Percentiles rank a stretch among this genome's conserved stretches.
Conservation (phyloP, 2,797 vertebrate genomes). For the Perodicticus potto region DNA sequence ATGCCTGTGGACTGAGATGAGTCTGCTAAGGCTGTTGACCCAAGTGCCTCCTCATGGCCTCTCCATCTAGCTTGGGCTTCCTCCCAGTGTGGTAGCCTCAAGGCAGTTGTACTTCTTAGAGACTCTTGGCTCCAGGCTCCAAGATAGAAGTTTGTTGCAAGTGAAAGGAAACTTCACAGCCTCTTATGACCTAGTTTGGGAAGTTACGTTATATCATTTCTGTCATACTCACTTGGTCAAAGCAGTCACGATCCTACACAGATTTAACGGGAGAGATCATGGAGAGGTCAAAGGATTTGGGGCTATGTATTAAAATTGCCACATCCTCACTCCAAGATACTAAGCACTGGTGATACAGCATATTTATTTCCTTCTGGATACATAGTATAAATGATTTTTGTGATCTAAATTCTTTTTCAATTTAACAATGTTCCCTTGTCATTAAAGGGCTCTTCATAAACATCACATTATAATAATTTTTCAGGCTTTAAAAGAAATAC, state of each 20-base stretch:
- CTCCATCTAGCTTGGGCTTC: background rate
- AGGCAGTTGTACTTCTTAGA: background rate
- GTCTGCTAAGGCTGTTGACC: background rate
- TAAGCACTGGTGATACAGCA: background rate
- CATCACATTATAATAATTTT: background rate
- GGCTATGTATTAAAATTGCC: background rate
- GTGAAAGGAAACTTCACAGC: background rate
- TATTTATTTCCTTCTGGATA: background rate
- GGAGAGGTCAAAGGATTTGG: background rate
- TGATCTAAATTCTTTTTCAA: constrained; percentile 2
- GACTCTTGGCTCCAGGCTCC: background rate
- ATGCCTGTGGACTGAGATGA: background rate
- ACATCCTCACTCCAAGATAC: background rate
- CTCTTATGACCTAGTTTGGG: background rate
- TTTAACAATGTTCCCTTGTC: background rate
- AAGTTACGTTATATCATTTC: background rate
- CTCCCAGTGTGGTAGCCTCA: background rate
- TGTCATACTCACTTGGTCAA: background rate
- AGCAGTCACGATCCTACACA: background rate
- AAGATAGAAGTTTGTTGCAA: background rate
- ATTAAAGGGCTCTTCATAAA: constrained; percentile 3
- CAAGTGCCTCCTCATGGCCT: background rate
- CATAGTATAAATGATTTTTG: background rate
- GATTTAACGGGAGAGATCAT: background rate
- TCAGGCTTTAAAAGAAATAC: background rate